A percentile compares a stretch with the other conserved stretches of the same genome.
phyloP scores from a whole-genome alignment of 37 sponge, comb jelly and placozoan genomes.

The Halisarca cf. caerulea region DNA sequence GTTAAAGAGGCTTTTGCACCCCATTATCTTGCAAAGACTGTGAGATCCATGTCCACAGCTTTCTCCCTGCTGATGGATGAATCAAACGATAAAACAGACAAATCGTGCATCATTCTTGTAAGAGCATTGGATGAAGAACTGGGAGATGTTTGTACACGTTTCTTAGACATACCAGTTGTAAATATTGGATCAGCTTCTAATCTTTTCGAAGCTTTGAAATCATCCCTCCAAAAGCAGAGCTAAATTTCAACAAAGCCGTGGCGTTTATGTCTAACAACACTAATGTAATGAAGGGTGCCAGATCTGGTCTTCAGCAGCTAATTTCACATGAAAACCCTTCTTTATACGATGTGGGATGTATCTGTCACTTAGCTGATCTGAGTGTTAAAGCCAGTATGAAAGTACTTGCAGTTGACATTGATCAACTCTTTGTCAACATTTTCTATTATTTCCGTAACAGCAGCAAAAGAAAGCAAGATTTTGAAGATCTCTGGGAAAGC shows the following conservation, averaged over 20 bases:
- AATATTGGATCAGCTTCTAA: conserved; percentile 51
- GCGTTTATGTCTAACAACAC: conserved; percentile 31
- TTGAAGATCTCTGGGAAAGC: conserved; percentile 46
- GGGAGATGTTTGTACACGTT: conserved; percentile 35
- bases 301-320: conserved; percentile 42
- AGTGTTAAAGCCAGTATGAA: conserved; percentile 43
- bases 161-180: conserved; percentile 51
- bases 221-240: conserved; percentile 26
- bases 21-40: conserved; percentile 5
- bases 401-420: conserved; percentile 41
- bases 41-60: conserved; percentile 6
- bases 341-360: conserved; percentile 33
- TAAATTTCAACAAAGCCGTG: background rate
- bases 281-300: conserved; percentile 48
- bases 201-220: conserved; percentile 49
- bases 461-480: conserved; percentile 53
- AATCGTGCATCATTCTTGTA: conserved; percentile 36
- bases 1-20: conserved; percentile 45
- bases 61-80: conserved; percentile 43
- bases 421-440: conserved; percentile 38
- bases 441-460: conserved; percentile 50
- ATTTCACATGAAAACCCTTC: conserved; percentile 24
- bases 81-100: conserved; percentile 52
- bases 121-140: conserved; percentile 5
- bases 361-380: conserved; percentile 46